These are phyloP conservation scores for Omphaloscelis lunosa DNA, from an alignment of 2,888 invertebrate genomes.

Conservation along the genomic window DNA sequence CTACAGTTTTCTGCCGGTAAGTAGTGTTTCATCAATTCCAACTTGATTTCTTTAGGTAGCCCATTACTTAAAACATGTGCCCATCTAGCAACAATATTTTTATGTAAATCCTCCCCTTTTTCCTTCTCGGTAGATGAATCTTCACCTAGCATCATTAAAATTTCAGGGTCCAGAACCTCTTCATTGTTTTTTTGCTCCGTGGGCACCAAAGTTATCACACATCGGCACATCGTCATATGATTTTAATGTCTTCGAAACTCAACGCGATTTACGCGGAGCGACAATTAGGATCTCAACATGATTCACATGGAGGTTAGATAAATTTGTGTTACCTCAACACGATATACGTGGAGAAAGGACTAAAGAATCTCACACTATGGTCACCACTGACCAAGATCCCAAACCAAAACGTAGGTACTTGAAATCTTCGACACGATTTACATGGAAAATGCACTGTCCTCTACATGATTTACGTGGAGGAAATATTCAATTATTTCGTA, in stretches of 20 bases:
- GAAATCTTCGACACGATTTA: not conserved
- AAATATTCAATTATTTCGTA: too few relatives aligned
- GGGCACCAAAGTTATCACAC: too few relatives aligned
- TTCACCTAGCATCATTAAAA: too few relatives aligned
- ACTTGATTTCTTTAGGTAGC: constrained; percentile 2
- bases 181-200: too few relatives aligned
- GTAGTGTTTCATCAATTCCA: constrained; percentile 6
- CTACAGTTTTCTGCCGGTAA: not conserved
- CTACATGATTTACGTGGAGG: not conserved
- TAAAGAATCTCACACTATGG: not conserved
- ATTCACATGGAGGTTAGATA: not conserved
- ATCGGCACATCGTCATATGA: not conserved
- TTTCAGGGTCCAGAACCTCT: too few relatives aligned
- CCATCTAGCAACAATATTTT: constrained; percentile 5
- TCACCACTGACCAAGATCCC: not conserved
- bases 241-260: not conserved
- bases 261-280: not conserved
- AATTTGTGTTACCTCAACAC: not conserved
- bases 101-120: constrained; percentile 1
- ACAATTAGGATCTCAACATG: not conserved
- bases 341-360: not conserved
- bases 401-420: not conserved
- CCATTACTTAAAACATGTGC: not conserved
- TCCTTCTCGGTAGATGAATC: not conserved
- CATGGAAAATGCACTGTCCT: not conserved